Evolutionary conservation across 2,797 vertebrate species (phyloP).

Genomic region (Adrianichthys oophorus): DNA sequence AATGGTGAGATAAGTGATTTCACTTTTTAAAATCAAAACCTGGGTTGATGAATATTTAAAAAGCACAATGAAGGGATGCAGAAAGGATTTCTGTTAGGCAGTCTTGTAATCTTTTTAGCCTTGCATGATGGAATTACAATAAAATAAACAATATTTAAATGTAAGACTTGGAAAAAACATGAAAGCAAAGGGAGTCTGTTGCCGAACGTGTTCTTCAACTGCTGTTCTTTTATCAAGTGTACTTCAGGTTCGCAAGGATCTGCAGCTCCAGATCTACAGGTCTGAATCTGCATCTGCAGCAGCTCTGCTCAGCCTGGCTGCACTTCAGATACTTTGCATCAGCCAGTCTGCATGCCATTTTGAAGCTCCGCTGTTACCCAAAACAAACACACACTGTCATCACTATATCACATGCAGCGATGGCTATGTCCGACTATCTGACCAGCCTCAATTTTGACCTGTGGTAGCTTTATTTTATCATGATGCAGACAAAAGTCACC

Average conservation of each 20-base stretch:
- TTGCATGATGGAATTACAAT: not conserved
- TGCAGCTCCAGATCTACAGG: slow-evolving; percentile 21
- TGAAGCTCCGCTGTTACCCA: not conserved
- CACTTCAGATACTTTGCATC: slow-evolving; percentile 6
- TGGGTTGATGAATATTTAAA: slow-evolving; percentile 2
- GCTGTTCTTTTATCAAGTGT: slow-evolving; percentile 10
- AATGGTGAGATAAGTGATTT: not conserved
- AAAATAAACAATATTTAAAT: slow-evolving; percentile 2
- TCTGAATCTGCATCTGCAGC: slow-evolving; percentile 9
- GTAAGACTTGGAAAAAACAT: not conserved
- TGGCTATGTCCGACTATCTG: not conserved
- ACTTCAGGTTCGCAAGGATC: slow-evolving; percentile 12
- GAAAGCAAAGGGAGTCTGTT: slow-evolving; percentile 1
- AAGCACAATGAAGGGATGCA: not conserved
- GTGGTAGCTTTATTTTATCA: not conserved
- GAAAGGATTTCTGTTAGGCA: slow-evolving; percentile 2
- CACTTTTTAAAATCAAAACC: not conserved
- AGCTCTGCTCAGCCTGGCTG: slow-evolving; percentile 7
- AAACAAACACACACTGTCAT: slow-evolving; percentile 10
- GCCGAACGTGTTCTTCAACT: slow-evolving; percentile 7
- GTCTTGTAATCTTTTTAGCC: not conserved
- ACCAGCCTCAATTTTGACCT: not conserved
- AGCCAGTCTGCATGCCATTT: not conserved
- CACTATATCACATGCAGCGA: not conserved
- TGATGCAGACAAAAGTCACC: too few relatives aligned